Evolutionary conservation across 2,797 vertebrate species (phyloP).

Genomic region (Pseudomugil tenellus): DNA sequence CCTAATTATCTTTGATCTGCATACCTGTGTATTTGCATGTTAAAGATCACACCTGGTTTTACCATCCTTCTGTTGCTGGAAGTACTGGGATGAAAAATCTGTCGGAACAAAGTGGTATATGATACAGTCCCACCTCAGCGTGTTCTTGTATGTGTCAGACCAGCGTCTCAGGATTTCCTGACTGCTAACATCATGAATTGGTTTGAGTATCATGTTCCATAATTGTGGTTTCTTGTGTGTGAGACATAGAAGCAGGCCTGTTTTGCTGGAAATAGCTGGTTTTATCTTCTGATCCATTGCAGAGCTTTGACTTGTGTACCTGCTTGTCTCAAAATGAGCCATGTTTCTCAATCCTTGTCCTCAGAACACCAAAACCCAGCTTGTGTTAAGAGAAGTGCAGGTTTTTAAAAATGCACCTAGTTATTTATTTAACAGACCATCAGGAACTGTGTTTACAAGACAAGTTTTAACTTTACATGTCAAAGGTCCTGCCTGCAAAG

Average conservation of each 20-base stretch:
- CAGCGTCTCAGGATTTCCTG: neutral
- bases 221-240: neutral
- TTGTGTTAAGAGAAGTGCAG: no score
- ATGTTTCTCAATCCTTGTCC: neutral
- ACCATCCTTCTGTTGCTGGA: neutral
- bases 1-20: neutral
- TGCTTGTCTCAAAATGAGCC: neutral
- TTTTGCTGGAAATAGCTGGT: neutral
- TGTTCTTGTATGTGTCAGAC: neutral
- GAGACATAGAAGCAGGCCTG: neutral
- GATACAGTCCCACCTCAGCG: no score
- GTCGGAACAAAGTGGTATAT: no score
- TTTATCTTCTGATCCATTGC: neutral
- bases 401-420: no score
- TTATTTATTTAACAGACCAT: no score
- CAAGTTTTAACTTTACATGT: no score
- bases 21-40: neutral
- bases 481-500: no score
- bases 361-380: neutral
- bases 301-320: neutral
- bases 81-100: neutral
- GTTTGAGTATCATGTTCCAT: neutral
- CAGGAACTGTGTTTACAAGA: no score
- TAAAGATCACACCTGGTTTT: neutral
- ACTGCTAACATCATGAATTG: neutral